Evolutionary conservation across 1,140 invertebrate species (phyloP).

Genomic region (Aphis craccivora): DNA sequence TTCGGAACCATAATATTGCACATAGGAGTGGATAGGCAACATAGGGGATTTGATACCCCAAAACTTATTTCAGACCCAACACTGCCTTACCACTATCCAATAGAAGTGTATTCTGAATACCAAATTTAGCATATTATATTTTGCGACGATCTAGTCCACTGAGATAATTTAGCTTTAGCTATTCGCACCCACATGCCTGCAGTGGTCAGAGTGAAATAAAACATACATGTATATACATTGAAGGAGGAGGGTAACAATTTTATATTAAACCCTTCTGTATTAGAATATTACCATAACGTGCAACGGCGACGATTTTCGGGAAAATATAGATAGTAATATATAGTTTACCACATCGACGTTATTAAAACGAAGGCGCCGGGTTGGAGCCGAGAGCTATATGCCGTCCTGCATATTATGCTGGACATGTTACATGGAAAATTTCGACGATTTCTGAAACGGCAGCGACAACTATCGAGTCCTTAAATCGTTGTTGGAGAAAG

Average conservation of each 20-base stretch:
- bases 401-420: not conserved
- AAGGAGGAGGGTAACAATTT: not conserved
- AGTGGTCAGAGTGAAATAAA: not conserved
- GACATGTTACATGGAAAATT: not conserved
- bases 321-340: constrained; percentile 26
- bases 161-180: not conserved
- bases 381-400: constrained; percentile 22
- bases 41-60: no score
- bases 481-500: not conserved
- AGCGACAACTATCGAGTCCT: not conserved
- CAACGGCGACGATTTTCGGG: not conserved
- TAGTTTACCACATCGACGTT: not conserved
- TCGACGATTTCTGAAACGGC: not conserved
- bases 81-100: not conserved
- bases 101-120: not conserved
- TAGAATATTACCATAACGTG: not conserved
- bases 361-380: constrained; percentile 34
- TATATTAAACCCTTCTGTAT: not conserved
- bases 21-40: no score
- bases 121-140: no score
- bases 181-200: not conserved
- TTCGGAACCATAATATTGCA: no score
- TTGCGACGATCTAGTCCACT: not conserved
- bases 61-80: no score
- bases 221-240: not conserved